These are phyloP conservation scores for Martes martes DNA, from an alignment of 2,113 vertebrate genomes.

Conservation along the genomic window DNA sequence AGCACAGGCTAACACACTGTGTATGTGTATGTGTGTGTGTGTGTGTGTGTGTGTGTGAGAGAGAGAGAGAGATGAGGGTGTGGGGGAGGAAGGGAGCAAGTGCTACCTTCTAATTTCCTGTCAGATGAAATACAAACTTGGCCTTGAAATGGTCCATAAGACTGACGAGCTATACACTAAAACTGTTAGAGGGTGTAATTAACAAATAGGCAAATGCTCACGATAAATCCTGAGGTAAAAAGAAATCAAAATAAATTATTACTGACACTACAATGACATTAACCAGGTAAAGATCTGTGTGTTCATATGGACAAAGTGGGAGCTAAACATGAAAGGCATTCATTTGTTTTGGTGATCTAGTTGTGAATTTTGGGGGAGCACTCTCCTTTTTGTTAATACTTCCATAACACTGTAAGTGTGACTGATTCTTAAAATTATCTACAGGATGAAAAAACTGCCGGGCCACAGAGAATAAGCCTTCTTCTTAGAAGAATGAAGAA, in stretches of 20 bases:
- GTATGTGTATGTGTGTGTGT: too few species aligned
- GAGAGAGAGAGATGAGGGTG: too few species aligned
- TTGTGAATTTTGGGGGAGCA: not conserved
- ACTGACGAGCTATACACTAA: not conserved
- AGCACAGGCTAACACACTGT: rapidly evolving
- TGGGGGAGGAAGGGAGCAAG: not conserved
- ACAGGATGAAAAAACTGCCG: not conserved
- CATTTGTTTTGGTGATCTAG: not conserved
- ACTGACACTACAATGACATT: not conserved
- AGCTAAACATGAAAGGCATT: not conserved
- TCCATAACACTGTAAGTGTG: too few species aligned
- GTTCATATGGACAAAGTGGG: too few species aligned
- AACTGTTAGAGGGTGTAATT: not conserved
- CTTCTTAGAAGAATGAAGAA: not conserved
- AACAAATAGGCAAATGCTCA: not conserved
- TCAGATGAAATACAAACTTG: not conserved
- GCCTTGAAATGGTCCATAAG: not conserved
- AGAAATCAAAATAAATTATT: not conserved
- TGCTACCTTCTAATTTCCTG: not conserved
- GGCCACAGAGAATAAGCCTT: not conserved
- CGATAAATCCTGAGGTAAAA: not conserved
- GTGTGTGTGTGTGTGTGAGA: too few species aligned
- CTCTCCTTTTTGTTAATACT: not conserved
- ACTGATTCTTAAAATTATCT: not conserved
- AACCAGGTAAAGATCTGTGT: not conserved